Percentiles rank a stretch among this genome's conserved stretches.
Evolutionary conservation across 2,797 vertebrate genomes (phyloP).

Genomic region (Astyanax mexicanus): DNA sequence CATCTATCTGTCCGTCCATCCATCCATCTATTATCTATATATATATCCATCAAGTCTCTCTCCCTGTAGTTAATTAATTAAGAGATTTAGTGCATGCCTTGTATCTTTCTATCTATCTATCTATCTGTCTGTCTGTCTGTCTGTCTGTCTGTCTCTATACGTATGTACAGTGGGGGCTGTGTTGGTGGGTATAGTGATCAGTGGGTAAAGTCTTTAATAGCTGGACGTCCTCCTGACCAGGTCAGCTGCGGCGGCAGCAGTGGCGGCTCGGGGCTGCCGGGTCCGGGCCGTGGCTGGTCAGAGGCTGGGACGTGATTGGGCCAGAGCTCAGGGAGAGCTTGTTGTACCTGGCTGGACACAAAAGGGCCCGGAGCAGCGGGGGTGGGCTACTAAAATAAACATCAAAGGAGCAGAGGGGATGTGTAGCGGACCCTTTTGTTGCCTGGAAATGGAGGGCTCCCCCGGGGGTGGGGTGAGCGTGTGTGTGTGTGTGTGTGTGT

Average conservation of each 20-base stretch:
- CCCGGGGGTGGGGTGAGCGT: conserved; percentile 55
- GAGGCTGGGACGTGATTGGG: too few relatives aligned
- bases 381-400: conserved; percentile 83
- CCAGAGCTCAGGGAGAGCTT: conserved; percentile 64
- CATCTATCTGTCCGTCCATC: too few relatives aligned
- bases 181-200: too few relatives aligned
- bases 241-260: conserved; percentile 75
- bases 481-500: conserved; percentile 60
- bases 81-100: too few relatives aligned
- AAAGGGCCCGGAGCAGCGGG: conserved; percentile 79
- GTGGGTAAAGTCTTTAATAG: conserved; percentile 79
- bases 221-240: conserved; percentile 81
- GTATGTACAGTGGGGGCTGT: too few relatives aligned
- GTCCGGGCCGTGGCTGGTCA: too few relatives aligned
- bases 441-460: conserved; percentile 84
- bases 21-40: too few relatives aligned
- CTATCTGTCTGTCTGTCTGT: too few relatives aligned
- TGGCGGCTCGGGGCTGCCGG: conserved; percentile 60
- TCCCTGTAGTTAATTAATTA: too few relatives aligned
- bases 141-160: too few relatives aligned
- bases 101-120: too few relatives aligned
- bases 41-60: too few relatives aligned
- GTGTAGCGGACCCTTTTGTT: conserved; percentile 80
- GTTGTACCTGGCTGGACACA: conserved; percentile 85
- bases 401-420: conserved; percentile 82